Evolutionary conservation across 1,140 invertebrate genomes (phyloP), one percentile per base, ranked within the genome.

Genomic region (Colletes gigas): DNA sequence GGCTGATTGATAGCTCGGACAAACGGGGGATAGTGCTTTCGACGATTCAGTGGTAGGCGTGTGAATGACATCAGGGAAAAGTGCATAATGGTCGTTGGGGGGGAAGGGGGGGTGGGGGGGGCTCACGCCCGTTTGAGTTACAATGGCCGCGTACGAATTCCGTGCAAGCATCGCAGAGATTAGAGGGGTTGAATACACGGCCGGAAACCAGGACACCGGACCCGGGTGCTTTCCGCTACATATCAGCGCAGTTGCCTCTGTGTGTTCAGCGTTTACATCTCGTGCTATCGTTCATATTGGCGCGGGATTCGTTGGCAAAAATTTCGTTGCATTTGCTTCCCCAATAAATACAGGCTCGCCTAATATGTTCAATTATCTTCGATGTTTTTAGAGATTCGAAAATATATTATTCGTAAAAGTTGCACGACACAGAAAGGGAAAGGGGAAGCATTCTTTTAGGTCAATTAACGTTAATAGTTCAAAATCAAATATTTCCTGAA

Each of bases 121-220:
- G 57, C 39, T 72, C 62, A 30, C 44, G 21, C 17, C 47, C 41
- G 17, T 50, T 62, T 14, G 70, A 30, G 41, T 17, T 6, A 57
- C 17, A 4, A 12, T 55, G 47, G 55, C 5, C 55, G 57, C 39
- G 57, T 63, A 44, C 21, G 57, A 62, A 73, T 73, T 57, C 19
- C 57, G 70, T 59, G 70, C 55, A 60, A 72, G 41, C 70, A 19
- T 30, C n/a, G 9, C 15, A 4, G 71, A 21, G 57, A 19, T 60
- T n/a, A 47, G 19, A 60, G 57, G 41, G 71, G 57, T 62, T 60
- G 57, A 73, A 52, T 73, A 52, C 59, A 39, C 60, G 19, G 63
- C 71, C 60, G 71, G 57, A 74, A 74, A 74, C 71, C 59, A n/a
- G 71, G 60, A 74, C 71, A 52, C 21, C 47, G 71, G 59, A 52